Conservation (phyloP, 1,140 invertebrate species). For the Drosophila azteca region DNA sequence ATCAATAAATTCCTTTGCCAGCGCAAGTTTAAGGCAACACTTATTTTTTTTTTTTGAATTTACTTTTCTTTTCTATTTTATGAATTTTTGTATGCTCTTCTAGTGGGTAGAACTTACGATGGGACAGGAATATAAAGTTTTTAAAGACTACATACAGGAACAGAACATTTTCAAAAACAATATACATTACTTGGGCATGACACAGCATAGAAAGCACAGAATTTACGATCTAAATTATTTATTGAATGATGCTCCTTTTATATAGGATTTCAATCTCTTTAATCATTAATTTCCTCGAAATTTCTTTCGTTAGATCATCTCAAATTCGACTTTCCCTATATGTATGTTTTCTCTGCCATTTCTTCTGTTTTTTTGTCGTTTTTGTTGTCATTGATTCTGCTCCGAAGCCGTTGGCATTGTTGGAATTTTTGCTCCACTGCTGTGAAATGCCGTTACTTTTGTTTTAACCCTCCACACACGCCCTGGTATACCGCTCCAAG, state of each 20-base stretch:
- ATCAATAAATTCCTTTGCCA: constrained; percentile 72
- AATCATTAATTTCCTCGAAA: too few species aligned
- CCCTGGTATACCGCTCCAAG: not conserved
- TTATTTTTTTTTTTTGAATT: constrained; percentile 25
- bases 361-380: constrained; percentile 8
- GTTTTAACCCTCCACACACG: constrained; percentile 19
- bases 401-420: constrained; percentile 52
- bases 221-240: too few species aligned
- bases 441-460: constrained; percentile 59
- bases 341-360: not conserved
- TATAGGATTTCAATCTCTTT: too few species aligned
- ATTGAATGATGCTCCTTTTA: too few species aligned
- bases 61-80: not conserved
- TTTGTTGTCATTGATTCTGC: constrained; percentile 19
- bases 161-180: too few species aligned
- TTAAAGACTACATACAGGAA: too few species aligned
- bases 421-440: constrained; percentile 54
- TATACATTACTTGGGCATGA: too few species aligned
- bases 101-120: too few species aligned
- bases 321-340: not conserved
- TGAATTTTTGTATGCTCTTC: not conserved
- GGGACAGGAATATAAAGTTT: too few species aligned
- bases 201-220: too few species aligned
- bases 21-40: constrained; percentile 47
- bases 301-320: not conserved